phyloP scores from a whole-genome alignment of 1,140 invertebrate species.

The Drusus annulatus region DNA sequence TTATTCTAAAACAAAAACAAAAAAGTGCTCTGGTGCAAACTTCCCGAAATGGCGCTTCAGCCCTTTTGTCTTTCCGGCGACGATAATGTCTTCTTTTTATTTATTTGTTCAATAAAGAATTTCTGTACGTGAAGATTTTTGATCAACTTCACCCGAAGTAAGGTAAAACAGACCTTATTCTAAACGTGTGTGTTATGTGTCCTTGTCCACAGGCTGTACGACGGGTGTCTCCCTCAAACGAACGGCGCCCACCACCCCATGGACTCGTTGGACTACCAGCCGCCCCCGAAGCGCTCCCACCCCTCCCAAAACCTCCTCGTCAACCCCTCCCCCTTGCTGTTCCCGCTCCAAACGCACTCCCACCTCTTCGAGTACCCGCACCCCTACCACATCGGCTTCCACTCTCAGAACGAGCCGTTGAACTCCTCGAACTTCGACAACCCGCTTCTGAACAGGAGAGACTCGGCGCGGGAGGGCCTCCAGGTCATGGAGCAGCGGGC shows the following conservation, averaged over 20 bases:
- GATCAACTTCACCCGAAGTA: too few relatives aligned
- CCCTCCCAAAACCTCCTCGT: constrained; percentile 64
- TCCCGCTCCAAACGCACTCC: constrained; percentile 68
- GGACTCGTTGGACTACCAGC: constrained; percentile 63
- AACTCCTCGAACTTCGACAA: constrained; percentile 57
- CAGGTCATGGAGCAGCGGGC: constrained; percentile 66
- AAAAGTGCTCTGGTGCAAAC: too few relatives aligned
- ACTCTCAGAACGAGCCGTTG: constrained; percentile 49
- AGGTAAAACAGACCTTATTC: too few relatives aligned
- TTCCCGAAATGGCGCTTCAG: too few relatives aligned
- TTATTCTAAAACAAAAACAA: too few relatives aligned
- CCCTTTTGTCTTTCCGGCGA: too few relatives aligned
- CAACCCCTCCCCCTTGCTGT: constrained; percentile 69
- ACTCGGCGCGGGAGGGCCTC: constrained; percentile 62
- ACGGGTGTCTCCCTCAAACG: constrained; percentile 61
- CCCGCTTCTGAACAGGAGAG: constrained; percentile 42
- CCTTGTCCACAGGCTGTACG: constrained; percentile 64
- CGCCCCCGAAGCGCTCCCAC: constrained; percentile 67
- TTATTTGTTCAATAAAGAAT: too few relatives aligned
- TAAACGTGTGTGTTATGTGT: too few relatives aligned
- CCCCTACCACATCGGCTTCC: constrained; percentile 64
- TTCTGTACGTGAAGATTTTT: too few relatives aligned
- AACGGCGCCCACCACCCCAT: constrained; percentile 64
- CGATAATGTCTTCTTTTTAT: too few relatives aligned
- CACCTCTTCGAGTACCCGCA: constrained; percentile 72